Base-by-base conservation (phyloP, 1,140 invertebrate species). In the Drosophila jambulina region DNA sequence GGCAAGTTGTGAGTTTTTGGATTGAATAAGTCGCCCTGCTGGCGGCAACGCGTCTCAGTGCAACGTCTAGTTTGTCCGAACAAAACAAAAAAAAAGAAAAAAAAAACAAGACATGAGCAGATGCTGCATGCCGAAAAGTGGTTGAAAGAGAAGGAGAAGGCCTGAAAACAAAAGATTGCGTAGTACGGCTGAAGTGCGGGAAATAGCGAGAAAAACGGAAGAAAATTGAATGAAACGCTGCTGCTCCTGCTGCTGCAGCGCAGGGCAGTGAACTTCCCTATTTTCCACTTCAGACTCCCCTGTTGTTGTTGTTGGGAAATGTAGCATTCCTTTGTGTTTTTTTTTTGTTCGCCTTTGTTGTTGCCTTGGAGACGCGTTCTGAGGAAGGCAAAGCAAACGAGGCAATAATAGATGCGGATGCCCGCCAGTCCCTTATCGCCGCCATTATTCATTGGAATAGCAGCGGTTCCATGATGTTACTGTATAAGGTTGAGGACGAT, bases 251-350 rank as follows among this genome's bases (percentile, higher is more conserved):
- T 62, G 56, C 34, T 43, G 45, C 23, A 38, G 27, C 36, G 21
- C 38, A 88, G 84, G 75, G 69, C 84, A 88, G 62, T 88, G 85
- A 88, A 80, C 83, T 70, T 74, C 79, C 46, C 19, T 21, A n/a
- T 72, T 82, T 75, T 60, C 45, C 60, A 71, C 69, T 77, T 74
- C 65, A 34, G 45, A 43, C 62, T 56, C 38, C 34, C 45, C 21
- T 42, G 42, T 32, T 46, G 25, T 23, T 58, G 19, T 42, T 49
- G 43, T 71, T 59, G 69, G 34, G 27, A 57, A 42, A 59, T 42
- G 34, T 69, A 38, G 38, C 64, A 69, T 46, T 56, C 40, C 40
- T 32, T 72, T 72, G 43, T 59, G 32, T 46, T 71, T 45, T 71
- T n/a, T 43, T 49, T 25, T 38, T n/a, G 23, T 38, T 57, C 49